Evolutionary conservation across 1,140 invertebrate genomes (phyloP), one percentile per base, ranked within the genome.

Genomic region (Drosophila prosaltans): DNA sequence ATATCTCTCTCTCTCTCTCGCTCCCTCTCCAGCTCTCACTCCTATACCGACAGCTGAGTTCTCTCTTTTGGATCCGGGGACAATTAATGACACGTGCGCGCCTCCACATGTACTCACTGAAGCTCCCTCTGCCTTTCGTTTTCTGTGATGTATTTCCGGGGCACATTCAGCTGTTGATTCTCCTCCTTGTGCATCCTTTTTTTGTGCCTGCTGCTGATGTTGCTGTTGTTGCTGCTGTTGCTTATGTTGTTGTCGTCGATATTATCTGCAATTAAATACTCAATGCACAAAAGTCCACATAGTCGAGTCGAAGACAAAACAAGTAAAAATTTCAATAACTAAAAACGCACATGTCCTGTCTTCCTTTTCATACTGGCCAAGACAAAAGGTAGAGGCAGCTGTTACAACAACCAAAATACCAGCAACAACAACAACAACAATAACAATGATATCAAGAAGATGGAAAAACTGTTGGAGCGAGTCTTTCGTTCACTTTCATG

Each of bases 241-340:
- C 7, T 48, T 1, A 9, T 24, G 45, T 54, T 55, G 57, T 77
- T 80, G 73, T 80, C 80, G 84, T 89, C 84, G 84, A 88, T 88
- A 88, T 89, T 88, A 88, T 88, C 84, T 88, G 85, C 84, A 88
- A 88, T 88, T 88, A 88, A 88, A 90, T 88, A 84, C 84, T 88
- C 84, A 81, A 88, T 89, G 80, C 84, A 88, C 84, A 81, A 70
- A 78, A 78, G 73, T 64, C 36, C 36, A 58, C 65, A 66, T 39
- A 48, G 69, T 74, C 55, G 63, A 51, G 28, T 39, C 43, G 55
- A 69, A 73, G 74, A 81, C 84, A 88, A 80, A 79, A 84, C 85
- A 88, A 84, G 84, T 88, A 90, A 89, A 89, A 88, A 89, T 84
- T 88, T 88, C 84, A 88, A 88, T 88, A 88, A 88, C 84, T 89